A percentile compares a stretch with the other conserved stretches of the same genome.
Evolutionary conservation across 2,797 vertebrate genomes (phyloP).

Genomic region (Myotis myotis): DNA sequence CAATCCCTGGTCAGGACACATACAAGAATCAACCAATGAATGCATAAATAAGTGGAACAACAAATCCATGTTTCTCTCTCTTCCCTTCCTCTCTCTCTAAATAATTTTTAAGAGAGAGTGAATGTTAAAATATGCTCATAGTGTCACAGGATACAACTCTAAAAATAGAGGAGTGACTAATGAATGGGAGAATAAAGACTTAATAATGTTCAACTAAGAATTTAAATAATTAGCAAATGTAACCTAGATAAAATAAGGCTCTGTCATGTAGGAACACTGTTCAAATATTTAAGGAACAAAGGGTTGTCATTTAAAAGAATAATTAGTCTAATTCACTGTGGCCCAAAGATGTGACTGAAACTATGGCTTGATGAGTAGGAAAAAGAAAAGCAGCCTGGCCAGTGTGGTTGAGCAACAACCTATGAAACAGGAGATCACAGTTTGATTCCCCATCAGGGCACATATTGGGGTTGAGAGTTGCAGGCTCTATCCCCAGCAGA

Average conservation of each 20-base stretch:
- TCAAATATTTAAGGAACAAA: slow-evolving; percentile 30
- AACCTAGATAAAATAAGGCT: neutral
- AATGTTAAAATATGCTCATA: slow-evolving; percentile 10
- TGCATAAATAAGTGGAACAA: neutral
- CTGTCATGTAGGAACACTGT: neutral
- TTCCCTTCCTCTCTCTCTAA: neutral
- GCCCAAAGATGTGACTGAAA: neutral
- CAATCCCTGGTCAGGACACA: neutral
- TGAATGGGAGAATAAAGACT: neutral
- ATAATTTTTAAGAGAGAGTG: slow-evolving; percentile 17
- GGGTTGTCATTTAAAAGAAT: slow-evolving; percentile 5
- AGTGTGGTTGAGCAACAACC: no score
- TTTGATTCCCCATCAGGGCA: no score
- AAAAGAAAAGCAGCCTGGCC: neutral
- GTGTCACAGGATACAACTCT: neutral
- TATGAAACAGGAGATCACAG: no score
- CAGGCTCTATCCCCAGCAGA: no score
- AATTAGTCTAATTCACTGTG: neutral
- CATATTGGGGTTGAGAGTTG: no score
- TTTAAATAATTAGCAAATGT: slow-evolving; percentile 15
- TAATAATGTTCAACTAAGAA: neutral
- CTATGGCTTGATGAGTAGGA: neutral
- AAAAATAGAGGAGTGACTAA: neutral
- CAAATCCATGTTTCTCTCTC: neutral
- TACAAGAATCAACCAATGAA: neutral